Percentiles rank a stretch among this genome's conserved stretches.
phyloP scores from a whole-genome alignment of 1,140 invertebrate species.

The Portunus trituberculatus region DNA sequence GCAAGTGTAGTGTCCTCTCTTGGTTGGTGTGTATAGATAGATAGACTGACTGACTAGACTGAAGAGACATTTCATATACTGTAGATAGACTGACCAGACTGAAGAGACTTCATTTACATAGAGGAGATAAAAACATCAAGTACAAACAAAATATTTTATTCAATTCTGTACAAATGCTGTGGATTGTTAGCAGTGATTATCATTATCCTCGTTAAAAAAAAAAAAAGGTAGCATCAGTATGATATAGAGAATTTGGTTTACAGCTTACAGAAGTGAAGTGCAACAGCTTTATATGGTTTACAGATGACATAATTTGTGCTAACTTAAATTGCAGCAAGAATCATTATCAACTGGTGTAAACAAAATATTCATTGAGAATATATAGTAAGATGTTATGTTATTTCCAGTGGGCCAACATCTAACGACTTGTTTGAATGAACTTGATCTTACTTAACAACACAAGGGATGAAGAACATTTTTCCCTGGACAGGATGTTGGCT shows the following conservation, averaged over 20 bases:
- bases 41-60: no score
- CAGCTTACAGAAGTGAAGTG: background rate
- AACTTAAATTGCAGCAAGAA: background rate
- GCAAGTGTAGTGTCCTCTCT: no score
- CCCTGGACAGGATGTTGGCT: background rate
- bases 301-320: slow-evolving; percentile 14
- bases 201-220: slow-evolving; percentile 44
- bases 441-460: background rate
- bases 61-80: no score
- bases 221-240: slow-evolving; percentile 17
- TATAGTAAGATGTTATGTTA: background rate
- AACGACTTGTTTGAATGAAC: background rate
- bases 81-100: no score
- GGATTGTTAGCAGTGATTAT: slow-evolving; percentile 67
- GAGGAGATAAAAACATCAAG: background rate
- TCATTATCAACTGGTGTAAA: background rate
- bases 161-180: slow-evolving; percentile 68
- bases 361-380: background rate
- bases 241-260: slow-evolving; percentile 33
- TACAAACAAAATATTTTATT: slow-evolving; percentile 72
- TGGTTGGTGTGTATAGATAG: no score
- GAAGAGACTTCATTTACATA: no score
- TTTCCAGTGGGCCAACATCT: background rate
- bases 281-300: background rate
- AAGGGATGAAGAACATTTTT: background rate